phyloP scores from a whole-genome alignment of 2,113 vertebrate genomes.

The Perccottus glenii region DNA sequence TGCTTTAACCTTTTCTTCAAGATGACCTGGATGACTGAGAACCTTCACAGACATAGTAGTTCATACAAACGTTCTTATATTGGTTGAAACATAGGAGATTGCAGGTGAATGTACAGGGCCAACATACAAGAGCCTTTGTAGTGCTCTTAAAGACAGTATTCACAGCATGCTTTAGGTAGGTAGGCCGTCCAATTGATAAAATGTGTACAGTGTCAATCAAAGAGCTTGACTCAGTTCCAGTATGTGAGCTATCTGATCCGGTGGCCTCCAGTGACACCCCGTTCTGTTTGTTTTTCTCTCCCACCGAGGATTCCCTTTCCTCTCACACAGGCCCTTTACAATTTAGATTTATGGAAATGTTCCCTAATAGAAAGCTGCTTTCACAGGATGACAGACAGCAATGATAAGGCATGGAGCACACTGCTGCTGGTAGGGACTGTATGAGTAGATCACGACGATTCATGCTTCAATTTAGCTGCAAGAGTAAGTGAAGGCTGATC shows the following conservation, averaged over 20 bases:
- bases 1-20: too few species aligned
- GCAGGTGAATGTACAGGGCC: conserved; percentile 15
- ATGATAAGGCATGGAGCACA: conserved; percentile 71
- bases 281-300: conserved; percentile 53
- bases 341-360: conserved; percentile 82
- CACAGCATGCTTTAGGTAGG: conserved; percentile 11
- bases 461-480: conserved; percentile 34
- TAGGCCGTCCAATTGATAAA: conserved; percentile 28
- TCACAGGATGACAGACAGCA: conserved; percentile 83
- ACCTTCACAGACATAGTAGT: not conserved
- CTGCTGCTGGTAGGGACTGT: conserved; percentile 12
- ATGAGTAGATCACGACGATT: conserved; percentile 41
- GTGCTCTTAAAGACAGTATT: conserved; percentile 41
- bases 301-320: conserved; percentile 45
- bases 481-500: conserved; percentile 11
- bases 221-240: conserved; percentile 35
- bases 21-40: too few species aligned
- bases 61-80: not conserved
- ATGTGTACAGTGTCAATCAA: conserved; percentile 58
- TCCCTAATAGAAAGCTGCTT: conserved; percentile 81
- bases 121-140: conserved; percentile 17
- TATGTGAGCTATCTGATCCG: conserved; percentile 54
- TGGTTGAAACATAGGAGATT: not conserved
- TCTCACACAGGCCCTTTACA: conserved; percentile 69
- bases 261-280: conserved; percentile 55